These are phyloP conservation scores for Malacoraja senta DNA, from an alignment of 2,797 vertebrate genomes.

Conservation along the genomic window DNA sequence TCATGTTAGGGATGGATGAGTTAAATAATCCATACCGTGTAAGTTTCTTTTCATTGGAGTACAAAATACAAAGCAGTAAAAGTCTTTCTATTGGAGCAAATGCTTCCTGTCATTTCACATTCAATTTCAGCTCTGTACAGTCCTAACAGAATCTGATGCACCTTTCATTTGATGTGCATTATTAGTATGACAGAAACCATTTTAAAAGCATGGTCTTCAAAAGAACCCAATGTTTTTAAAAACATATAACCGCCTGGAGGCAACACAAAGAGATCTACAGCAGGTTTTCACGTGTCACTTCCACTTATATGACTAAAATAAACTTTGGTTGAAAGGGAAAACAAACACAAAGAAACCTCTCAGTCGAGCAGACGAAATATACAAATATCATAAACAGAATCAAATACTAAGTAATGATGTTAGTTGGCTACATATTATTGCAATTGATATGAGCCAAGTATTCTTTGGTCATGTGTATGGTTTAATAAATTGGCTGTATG, in stretches of 20 bases:
- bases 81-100: background rate
- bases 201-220: conserved; percentile 16
- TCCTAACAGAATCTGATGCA: background rate
- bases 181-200: background rate
- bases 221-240: conserved; percentile 21
- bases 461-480: too few species aligned
- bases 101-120: background rate
- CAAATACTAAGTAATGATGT: background rate
- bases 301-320: conserved; percentile 20
- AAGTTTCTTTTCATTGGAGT: background rate
- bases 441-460: background rate
- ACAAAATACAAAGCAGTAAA: background rate
- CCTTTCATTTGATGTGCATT: conserved; percentile 15
- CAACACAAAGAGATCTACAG: background rate
- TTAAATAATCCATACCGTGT: background rate
- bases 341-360: background rate
- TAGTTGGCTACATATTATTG: background rate
- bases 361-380: background rate
- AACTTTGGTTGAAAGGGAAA: background rate
- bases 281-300: conserved; percentile 6
- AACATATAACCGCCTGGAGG: background rate
- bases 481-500: background rate
- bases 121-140: background rate
- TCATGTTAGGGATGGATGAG: background rate
- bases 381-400: background rate